Evolutionary conservation across 2,888 invertebrate genomes (phyloP).

Genomic region (Catocala nupta): DNA sequence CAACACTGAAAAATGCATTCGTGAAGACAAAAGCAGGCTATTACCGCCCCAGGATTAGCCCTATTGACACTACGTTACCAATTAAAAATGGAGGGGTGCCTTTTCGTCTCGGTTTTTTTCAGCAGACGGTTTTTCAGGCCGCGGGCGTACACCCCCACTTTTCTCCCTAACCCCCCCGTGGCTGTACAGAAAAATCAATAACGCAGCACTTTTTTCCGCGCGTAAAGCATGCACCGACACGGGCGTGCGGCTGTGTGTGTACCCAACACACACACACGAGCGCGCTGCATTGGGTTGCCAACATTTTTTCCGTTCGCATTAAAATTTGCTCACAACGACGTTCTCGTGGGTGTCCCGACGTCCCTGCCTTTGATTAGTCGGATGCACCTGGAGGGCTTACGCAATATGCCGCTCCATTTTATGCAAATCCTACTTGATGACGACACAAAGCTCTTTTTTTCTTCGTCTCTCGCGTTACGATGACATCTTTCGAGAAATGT

Average conservation of each 20-base stretch:
- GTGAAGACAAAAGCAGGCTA: slow-evolving; percentile 82
- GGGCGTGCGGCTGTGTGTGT: slow-evolving; percentile 65
- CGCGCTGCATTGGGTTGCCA: slow-evolving; percentile 73
- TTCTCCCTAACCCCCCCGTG: slow-evolving; percentile 66
- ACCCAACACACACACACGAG: slow-evolving; percentile 66
- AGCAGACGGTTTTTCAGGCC: slow-evolving; percentile 87
- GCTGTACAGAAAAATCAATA: slow-evolving; percentile 88
- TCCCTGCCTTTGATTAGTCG: slow-evolving; percentile 71
- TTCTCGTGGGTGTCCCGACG: slow-evolving; percentile 59
- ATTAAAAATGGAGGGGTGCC: slow-evolving; percentile 87
- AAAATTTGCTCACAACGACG: slow-evolving; percentile 72
- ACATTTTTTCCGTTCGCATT: slow-evolving; percentile 77
- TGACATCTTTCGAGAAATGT: slow-evolving; percentile 9
- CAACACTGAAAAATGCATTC: slow-evolving; percentile 84
- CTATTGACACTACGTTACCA: slow-evolving; percentile 88
- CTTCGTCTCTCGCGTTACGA: neutral
- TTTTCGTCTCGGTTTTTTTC: slow-evolving; percentile 87
- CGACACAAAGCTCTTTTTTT: slow-evolving; percentile 8
- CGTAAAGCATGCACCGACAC: slow-evolving; percentile 88
- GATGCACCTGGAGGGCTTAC: slow-evolving; percentile 74
- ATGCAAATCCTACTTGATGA: slow-evolving; percentile 27
- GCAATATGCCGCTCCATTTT: slow-evolving; percentile 49
- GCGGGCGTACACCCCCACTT: slow-evolving; percentile 74
- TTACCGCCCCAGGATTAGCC: slow-evolving; percentile 84
- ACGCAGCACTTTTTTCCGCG: slow-evolving; percentile 88